Percentiles rank a stretch among this genome's conserved stretches.
phyloP scores from a whole-genome alignment of 2,797 vertebrate species.

The Myiotriccus ornatus region DNA sequence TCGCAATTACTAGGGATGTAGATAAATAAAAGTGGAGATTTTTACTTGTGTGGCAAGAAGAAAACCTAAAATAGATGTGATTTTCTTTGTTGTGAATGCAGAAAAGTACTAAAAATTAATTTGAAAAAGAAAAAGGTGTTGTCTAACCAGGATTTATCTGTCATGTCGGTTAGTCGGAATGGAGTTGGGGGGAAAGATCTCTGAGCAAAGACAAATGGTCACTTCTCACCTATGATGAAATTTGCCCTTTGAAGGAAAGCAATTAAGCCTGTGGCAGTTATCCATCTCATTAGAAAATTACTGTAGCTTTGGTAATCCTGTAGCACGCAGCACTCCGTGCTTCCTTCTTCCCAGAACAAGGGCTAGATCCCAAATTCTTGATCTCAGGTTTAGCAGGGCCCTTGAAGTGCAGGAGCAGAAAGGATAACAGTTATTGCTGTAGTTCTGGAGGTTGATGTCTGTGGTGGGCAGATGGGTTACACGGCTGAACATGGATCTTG shows the following conservation, averaged over 20 bases:
- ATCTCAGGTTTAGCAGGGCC: background rate
- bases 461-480: fast-evolving
- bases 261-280: background rate
- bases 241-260: background rate
- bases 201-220: background rate
- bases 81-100: background rate
- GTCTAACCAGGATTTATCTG: background rate
- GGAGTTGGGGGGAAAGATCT: background rate
- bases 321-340: fast-evolving
- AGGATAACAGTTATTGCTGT: background rate
- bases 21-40: background rate
- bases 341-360: background rate
- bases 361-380: background rate
- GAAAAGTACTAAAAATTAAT: background rate
- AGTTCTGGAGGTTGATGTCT: background rate
- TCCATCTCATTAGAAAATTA: background rate
- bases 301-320: background rate
- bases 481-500: fast-evolving
- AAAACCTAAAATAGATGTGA: background rate
- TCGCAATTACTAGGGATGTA: slow-evolving; percentile 31
- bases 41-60: slow-evolving; percentile 31
- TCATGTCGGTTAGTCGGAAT: background rate
- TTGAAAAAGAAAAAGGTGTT: background rate
- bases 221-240: background rate
- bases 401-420: background rate